Evolutionary conservation across 2,888 invertebrate genomes (phyloP), one percentile per base, ranked within the genome.

Genomic region (Priocnemis perturbator): DNA sequence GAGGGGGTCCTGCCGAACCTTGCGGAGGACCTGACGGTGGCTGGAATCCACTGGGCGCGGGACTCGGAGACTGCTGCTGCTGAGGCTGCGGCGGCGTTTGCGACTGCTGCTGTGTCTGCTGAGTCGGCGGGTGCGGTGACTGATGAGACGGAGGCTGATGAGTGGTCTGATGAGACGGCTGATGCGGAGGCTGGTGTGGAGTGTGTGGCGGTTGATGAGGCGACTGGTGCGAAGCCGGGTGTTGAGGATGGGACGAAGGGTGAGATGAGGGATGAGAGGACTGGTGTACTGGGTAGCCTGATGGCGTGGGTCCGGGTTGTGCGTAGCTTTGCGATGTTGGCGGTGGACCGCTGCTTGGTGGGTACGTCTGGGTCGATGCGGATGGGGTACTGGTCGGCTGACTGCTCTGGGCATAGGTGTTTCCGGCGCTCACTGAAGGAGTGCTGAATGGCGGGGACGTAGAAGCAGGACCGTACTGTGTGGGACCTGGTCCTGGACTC

Each of bases 261-360:
- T 73, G 91, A 87, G 87, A 91, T 89, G 48, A 90, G 89, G 65
- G 91, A 89, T 73, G 91, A 87, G 87, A 91, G 88, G 48, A 89
- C 89, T 57, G 91, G 87, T 73, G 88, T 53, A 83, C 90, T 0
- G 93, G 92, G 71, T 93, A 93, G 64, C 93, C 93, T 64, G 92
- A 91, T 21, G 92, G 92, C 1, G 93, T 92, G 1, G 93, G 92
- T 30, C 93, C 91, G 80, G 93, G 91, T 52, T 85, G 84, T 68
- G 86, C 89, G 17, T 83, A 87, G 23, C 82, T 88, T 71, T 90
- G 89, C 0, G 89, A 84, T 60, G 86, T 78, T 1, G 89, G 84
- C 1, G 88, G 88, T 48, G 90, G 90, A 19, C 89, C 87, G 45
- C 85, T 84, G 65, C 91, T 92, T n/a, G 93, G 91, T 0, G 93